Evolutionary conservation across 2,888 invertebrate genomes (phyloP), one percentile per base, ranked within the genome.

Genomic region (Standfussiana lucernea): DNA sequence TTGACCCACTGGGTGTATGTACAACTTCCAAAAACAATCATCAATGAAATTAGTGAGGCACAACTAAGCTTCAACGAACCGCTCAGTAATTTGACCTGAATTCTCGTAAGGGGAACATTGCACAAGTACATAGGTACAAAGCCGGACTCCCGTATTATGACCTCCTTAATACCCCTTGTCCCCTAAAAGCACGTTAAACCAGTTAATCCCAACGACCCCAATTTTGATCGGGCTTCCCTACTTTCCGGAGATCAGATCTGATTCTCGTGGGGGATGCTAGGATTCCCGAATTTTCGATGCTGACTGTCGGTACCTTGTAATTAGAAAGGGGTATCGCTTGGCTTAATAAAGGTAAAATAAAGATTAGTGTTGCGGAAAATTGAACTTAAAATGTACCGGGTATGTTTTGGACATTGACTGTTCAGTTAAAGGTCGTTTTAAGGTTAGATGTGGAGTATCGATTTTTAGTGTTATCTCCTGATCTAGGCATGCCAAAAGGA

Each of bases 201-300:
- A 64, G 68, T 80, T 83, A 86, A 85, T 83, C 59, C 73, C 64
- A 42, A 74, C 74, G 47, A 76, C 69, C 50, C 69, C 61, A 66
- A 87, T 77, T 82, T 85, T 83, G 83, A 64, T 70, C 59, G 75
- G 79, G 66, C 59, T 37, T 50, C 61, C 71, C 59, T 76, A 82
- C 72, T 85, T 80, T 45, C 76, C 75, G 42, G 79, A 72, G 70
- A 77, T 59, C 65, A 62, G 28, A 50, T 62, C 18, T 66, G 64
- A 72, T 32, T 73, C 62, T 35, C 68, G 64, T 65, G 68, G 78
- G 68, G 78, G 72, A 73, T 40, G 28, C 47, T n/a, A 15, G 61
- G 72, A 72, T 80, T 65, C n/a, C 47, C 47, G 76, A 70, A 77
- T 75, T 78, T 68, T 80, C 74, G 68, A 72, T 59, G 68, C 53